A percentile compares a stretch with the other conserved stretches of the same genome.
Conservation (phyloP, 1,140 invertebrate genomes). For the Hestina assimilis region DNA sequence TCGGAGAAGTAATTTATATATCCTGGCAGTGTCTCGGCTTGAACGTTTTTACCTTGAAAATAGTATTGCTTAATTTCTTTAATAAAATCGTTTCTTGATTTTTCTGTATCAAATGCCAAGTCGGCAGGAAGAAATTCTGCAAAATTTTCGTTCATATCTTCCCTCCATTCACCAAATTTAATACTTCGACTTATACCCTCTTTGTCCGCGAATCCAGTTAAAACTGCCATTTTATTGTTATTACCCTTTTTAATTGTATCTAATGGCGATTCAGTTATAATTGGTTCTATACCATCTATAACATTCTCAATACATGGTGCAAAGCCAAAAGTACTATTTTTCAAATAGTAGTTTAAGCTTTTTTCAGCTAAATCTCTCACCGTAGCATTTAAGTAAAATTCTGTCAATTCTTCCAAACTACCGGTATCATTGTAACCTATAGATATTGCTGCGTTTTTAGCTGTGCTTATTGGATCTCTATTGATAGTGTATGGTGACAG, state of each 20-base stretch:
- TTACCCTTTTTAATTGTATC: constrained; percentile 49
- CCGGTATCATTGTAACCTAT: constrained; percentile 56
- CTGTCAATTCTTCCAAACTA: constrained; percentile 54
- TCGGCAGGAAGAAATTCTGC: constrained; percentile 59
- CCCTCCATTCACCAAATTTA: constrained; percentile 60
- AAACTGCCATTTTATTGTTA: constrained; percentile 43
- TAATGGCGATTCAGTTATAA: constrained; percentile 59
- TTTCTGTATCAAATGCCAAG: constrained; percentile 45
- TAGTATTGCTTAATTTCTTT: constrained; percentile 51
- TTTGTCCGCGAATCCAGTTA: constrained; percentile 66
- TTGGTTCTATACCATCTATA: constrained; percentile 46
- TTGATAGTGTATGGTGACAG: constrained; percentile 61
- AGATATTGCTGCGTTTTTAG: constrained; percentile 55
- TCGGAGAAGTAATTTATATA: constrained; percentile 69
- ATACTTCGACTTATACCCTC: constrained; percentile 62
- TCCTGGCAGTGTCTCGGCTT: constrained; percentile 37
- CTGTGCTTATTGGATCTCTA: constrained; percentile 58
- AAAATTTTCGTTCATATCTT: constrained; percentile 62
- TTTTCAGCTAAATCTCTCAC: constrained; percentile 33
- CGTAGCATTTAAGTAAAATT: constrained; percentile 60
- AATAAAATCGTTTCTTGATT: constrained; percentile 39
- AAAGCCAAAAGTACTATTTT: constrained; percentile 67
- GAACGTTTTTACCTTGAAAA: constrained; percentile 53
- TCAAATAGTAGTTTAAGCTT: constrained; percentile 62
- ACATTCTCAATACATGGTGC: constrained; percentile 63